Base-by-base conservation (phyloP, 2,113 vertebrate species). In the Tragelaphus strepsiceros region DNA sequence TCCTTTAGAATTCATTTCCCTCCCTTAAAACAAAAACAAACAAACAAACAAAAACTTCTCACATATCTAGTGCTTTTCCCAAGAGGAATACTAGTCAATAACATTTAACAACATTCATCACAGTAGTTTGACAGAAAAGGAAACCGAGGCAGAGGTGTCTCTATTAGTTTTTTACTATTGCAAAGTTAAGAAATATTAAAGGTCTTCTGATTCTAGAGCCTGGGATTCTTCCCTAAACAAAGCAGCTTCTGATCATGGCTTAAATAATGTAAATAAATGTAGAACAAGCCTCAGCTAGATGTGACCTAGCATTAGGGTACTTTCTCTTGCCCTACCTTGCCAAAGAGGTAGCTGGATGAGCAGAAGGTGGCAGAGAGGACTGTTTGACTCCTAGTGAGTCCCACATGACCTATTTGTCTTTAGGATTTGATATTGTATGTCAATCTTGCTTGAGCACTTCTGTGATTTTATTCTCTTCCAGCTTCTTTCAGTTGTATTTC, bases 311-410 rank as follows among this genome's bases (percentile, higher is more conserved):
- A 28, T 8, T 80, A 12, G 5, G 24, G 81, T 78, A n/a, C 8
- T 46, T 93, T 81, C 6, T 86, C 17, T 10, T 43, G 26, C 1
- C 16, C 7, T 51, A 11, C 3, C 5, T 53, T 61, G 7, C 11
- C 35, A 81, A 43, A 32, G 7, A 30, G 17, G 4, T 51, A 82
- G 22, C 32, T 58, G 21, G 24, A 78, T 16, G 15, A 15, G 4
- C 28, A 94, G n/a, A 71, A 39, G n/a, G 67, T 35, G 35, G 67
- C n/a, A 71, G 10, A 71, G 35, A 62, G 5, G 1, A 67, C 30
- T 74, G 11, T 1, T 22, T 39, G 12, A 58, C 2, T 39, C 7
- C 7, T 7, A 61, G 4, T 10, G n/a, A 59, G 1, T 6, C 2
- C 15, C 7, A 39, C 2, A 17, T 64, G 14, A 28, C 1, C 7